Base-by-base conservation (phyloP, 2,888 invertebrate species). In the Acronicta alni region DNA sequence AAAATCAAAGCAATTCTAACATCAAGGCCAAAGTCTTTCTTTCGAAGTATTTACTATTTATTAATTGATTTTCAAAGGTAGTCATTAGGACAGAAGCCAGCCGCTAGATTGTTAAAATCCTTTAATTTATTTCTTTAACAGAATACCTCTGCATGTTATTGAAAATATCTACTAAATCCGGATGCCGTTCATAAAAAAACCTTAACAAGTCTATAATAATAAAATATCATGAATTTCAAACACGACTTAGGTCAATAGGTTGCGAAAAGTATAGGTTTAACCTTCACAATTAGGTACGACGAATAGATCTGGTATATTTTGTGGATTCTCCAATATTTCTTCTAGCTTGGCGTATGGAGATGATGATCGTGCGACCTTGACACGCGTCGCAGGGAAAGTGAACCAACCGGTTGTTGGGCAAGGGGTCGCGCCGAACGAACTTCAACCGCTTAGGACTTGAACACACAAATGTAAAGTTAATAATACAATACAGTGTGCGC, bases 331-430 rank as follows among this genome's bases (percentile, higher is more conserved):
- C 63, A 59, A 60, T 64, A 74, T 71, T 75, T 75, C 72, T 75
- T 66, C 73, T 71, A 74, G 57, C 67, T 69, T 68, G 64, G 60
- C 57, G 61, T 75, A 73, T 70, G 69, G 78, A 77, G 77, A 81
- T 67, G 85, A 84, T 83, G 86, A 77, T 71, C 77, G 72, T 23
- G 57, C 89, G 91, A 93, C 93, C 93, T 94, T 94, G 93, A 93
- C 93, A 89, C 83, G 91, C 70, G 81, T 57, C 67, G 76, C 67
- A 76, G 92, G 87, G 93, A 94, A 94, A 94, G 93, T 93, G 90
- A 89, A 89, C 89, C 72, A 84, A 89, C 93, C 84, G 88, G 92
- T 91, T 86, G 74, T 92, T 90, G 83, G 77, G 85, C 85, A 91
- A 92, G 80, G 82, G 87, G 85, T 85, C 84, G 78, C 68, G 52